phyloP scores from a whole-genome alignment of 2,113 vertebrate species.

The Alligator mississippiensis region DNA sequence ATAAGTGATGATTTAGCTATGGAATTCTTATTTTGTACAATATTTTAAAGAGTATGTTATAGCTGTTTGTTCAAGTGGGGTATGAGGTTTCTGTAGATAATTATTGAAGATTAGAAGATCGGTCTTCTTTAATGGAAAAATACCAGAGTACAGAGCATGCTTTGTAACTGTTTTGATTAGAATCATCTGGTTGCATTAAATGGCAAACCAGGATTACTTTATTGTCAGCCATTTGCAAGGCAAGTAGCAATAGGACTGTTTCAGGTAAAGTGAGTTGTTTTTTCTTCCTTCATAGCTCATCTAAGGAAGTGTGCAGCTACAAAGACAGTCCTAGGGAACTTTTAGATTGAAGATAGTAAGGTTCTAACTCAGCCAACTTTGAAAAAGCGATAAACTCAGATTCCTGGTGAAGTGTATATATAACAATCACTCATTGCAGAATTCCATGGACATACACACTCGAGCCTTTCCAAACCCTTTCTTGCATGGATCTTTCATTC shows the following conservation, averaged over 20 bases:
- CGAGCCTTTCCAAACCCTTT: background rate
- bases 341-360: conserved; percentile 21
- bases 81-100: background rate
- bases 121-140: conserved; percentile 2
- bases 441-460: no score
- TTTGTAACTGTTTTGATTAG: conserved; percentile 45
- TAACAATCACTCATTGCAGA: background rate
- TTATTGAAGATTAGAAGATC: conserved; percentile 29
- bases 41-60: background rate
- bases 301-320: conserved; percentile 5
- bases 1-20: background rate
- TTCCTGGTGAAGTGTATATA: background rate
- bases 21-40: background rate
- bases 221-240: conserved; percentile 51
- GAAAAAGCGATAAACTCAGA: conserved; percentile 10
- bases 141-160: background rate
- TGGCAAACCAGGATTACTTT: conserved; percentile 51
- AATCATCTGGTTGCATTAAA: conserved; percentile 57
- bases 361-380: background rate
- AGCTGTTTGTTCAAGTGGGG: background rate
- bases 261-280: conserved; percentile 16
- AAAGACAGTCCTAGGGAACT: conserved; percentile 46
- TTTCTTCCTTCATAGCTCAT: background rate
- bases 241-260: conserved; percentile 39
- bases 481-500: background rate